A percentile compares a stretch with the other conserved stretches of the same genome.
These are phyloP conservation scores for Glareola pratincola DNA, from an alignment of 2,113 vertebrate genomes.

Conservation along the genomic window DNA sequence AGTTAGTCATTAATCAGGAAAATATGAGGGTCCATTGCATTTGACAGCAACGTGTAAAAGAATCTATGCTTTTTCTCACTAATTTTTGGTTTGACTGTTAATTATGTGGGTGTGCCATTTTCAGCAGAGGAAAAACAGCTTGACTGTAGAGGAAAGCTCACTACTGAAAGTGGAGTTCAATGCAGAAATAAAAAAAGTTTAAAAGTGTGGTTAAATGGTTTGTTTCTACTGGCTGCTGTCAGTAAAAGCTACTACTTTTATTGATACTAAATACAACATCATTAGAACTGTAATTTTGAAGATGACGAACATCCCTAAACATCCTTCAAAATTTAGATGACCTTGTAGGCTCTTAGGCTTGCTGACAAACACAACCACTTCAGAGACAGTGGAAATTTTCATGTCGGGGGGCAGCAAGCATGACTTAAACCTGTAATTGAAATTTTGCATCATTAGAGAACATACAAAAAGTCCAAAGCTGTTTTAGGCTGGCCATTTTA, in stretches of 20 bases:
- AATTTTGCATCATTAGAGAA: neutral
- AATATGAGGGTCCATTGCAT: neutral
- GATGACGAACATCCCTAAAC: neutral
- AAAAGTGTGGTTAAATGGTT: neutral
- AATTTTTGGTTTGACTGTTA: neutral
- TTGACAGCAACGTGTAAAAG: neutral
- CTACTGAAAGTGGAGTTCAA: neutral
- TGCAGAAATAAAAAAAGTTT: neutral
- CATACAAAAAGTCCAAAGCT: neutral
- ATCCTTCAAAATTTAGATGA: neutral
- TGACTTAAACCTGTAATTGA: neutral
- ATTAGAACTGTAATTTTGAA: neutral
- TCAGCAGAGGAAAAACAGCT: neutral
- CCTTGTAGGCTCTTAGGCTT: neutral
- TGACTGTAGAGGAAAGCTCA: neutral
- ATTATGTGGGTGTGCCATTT: neutral
- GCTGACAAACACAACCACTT: neutral
- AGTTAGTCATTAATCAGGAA: neutral
- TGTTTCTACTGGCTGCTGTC: neutral
- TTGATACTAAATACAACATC: neutral
- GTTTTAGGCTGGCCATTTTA: too few relatives aligned
- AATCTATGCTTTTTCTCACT: neutral
- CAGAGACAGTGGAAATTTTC: neutral
- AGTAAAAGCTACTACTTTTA: neutral
- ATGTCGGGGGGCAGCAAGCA: too few relatives aligned